phyloP scores from a whole-genome alignment of 2,797 vertebrate species.

The Arrhamphus sclerolepis region DNA sequence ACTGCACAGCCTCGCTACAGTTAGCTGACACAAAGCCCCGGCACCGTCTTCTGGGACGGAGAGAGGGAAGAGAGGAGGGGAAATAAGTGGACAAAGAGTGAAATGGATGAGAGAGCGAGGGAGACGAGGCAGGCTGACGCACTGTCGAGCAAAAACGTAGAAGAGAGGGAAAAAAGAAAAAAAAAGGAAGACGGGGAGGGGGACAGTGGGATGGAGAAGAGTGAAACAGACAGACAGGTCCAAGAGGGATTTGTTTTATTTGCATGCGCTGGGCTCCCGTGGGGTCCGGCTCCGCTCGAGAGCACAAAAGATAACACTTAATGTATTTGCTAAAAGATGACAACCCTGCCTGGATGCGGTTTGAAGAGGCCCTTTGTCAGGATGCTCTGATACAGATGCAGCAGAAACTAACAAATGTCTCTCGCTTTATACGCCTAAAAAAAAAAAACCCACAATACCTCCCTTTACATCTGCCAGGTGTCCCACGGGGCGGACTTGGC shows the following conservation, averaged over 20 bases:
- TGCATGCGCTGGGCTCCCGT: constrained; percentile 92
- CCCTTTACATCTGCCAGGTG: constrained; percentile 83
- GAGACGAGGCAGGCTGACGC: constrained; percentile 68
- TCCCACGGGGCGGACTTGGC: constrained; percentile 87
- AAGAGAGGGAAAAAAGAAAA: not conserved
- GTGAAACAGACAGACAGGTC: constrained; percentile 81
- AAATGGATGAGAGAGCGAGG: constrained; percentile 63
- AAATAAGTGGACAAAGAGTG: constrained; percentile 72
- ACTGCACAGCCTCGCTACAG: constrained; percentile 54
- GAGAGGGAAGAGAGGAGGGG: constrained; percentile 63
- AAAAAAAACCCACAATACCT: constrained; percentile 84
- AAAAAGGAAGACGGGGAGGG: not conserved
- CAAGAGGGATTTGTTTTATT: constrained; percentile 95
- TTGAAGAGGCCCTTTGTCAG: constrained; percentile 91
- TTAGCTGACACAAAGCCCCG: constrained; percentile 65
- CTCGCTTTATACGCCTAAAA: constrained; percentile 76
- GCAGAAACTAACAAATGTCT: constrained; percentile 88
- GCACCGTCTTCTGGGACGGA: constrained; percentile 61
- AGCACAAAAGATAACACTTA: constrained; percentile 98
- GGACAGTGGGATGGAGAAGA: constrained; percentile 69
- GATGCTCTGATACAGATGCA: constrained; percentile 82
- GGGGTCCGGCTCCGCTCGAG: constrained; percentile 87
- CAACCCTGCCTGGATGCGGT: constrained; percentile 93
- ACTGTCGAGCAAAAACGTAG: constrained; percentile 51
- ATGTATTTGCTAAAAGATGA: constrained; percentile 98